Conservation (phyloP, 2,797 vertebrate species). For the Enteromius fasciolatus region DNA sequence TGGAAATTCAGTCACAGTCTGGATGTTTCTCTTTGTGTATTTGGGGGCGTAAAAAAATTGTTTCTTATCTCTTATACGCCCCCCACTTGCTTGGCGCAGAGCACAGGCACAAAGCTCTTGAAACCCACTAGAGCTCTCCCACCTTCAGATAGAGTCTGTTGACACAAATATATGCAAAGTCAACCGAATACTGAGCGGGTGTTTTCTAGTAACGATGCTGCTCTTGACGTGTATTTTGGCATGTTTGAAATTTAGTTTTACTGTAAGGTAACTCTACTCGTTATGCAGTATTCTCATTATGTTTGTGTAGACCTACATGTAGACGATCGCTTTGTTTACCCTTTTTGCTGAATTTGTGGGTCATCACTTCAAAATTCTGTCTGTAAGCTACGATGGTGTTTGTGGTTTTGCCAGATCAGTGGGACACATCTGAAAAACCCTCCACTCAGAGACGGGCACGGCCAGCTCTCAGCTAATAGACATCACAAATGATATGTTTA, state of each 20-base stretch:
- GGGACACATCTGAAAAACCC: slow-evolving; percentile 21
- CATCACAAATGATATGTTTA: slow-evolving; percentile 54
- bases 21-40: slow-evolving; percentile 50
- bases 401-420: slow-evolving; percentile 32
- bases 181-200: slow-evolving; percentile 60
- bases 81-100: neutral
- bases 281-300: neutral
- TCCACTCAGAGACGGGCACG: slow-evolving; percentile 54
- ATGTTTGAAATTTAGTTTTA: slow-evolving; percentile 45
- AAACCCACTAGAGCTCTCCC: slow-evolving; percentile 53
- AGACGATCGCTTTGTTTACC: neutral
- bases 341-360: slow-evolving; percentile 2
- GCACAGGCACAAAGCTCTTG: slow-evolving; percentile 34
- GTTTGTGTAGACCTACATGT: neutral
- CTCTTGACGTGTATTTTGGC: slow-evolving; percentile 51
- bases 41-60: slow-evolving; percentile 43
- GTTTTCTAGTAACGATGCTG: slow-evolving; percentile 56
- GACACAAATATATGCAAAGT: slow-evolving; percentile 74
- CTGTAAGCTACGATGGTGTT: neutral
- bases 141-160: slow-evolving; percentile 61
- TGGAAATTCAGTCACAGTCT: slow-evolving; percentile 41
- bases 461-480: slow-evolving; percentile 22
- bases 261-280: neutral
- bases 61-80: slow-evolving; percentile 42
- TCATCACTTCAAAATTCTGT: neutral